Conservation (phyloP, 2,113 vertebrate species). For the Tichodroma muraria region DNA sequence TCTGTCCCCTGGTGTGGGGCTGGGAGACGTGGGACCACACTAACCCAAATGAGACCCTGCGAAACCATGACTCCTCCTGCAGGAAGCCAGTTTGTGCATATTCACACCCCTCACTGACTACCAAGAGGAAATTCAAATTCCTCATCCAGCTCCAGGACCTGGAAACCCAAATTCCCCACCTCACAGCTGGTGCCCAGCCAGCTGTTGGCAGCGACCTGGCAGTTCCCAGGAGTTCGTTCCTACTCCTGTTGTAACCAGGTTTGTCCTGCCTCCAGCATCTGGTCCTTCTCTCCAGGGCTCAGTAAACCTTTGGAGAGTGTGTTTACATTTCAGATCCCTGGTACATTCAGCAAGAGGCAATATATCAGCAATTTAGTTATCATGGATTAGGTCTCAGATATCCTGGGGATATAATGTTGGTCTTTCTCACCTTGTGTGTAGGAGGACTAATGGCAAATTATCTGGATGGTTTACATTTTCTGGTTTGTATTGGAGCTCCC, state of each 20-base stretch:
- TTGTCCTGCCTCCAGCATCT: conserved; percentile 41
- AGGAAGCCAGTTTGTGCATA: not conserved
- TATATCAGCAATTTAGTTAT: conserved; percentile 54
- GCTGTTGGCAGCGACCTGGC: not conserved
- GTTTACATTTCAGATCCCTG: conserved; percentile 49
- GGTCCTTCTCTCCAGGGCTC: conserved; percentile 47
- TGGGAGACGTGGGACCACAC: not conserved
- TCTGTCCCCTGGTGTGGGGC: rapidly evolving
- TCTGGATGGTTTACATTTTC: conserved; percentile 70
- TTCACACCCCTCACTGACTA: not conserved
- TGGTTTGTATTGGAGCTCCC: conserved; percentile 47
- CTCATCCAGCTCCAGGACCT: not conserved
- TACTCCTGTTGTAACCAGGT: not conserved
- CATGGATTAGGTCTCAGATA: conserved; percentile 49
- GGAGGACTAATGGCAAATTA: conserved; percentile 59
- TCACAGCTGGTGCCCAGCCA: not conserved
- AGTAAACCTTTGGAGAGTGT: conserved; percentile 48
- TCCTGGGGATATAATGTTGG: conserved; percentile 8
- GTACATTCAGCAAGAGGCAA: conserved; percentile 26
- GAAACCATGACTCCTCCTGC: not conserved
- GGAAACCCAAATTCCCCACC: not conserved
- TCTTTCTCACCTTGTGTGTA: conserved; percentile 48
- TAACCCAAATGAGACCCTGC: rapidly evolving
- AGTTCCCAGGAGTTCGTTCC: not conserved
- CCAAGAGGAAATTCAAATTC: not conserved